These are phyloP conservation scores for Ahaetulla prasina DNA, from an alignment of 2,113 vertebrate species.

Conservation along the genomic window DNA sequence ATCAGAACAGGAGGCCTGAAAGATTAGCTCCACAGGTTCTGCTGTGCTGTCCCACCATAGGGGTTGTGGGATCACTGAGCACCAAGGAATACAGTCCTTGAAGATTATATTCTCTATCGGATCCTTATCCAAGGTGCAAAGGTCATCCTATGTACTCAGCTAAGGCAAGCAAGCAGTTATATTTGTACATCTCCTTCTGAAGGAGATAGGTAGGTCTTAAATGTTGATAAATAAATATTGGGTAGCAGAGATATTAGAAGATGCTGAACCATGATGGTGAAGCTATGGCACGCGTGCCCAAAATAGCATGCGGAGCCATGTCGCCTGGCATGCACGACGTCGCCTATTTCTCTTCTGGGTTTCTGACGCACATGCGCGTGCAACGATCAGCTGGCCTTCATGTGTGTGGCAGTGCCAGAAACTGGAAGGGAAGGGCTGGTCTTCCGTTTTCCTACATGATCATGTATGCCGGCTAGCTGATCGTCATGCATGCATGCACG, in stretches of 20 bases:
- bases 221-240: not conserved
- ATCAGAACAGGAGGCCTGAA: not conserved
- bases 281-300: no score
- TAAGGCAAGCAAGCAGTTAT: not conserved
- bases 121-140: not conserved
- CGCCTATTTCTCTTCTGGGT: no score
- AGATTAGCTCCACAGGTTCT: not conserved
- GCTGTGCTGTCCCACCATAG: not conserved
- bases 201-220: not conserved
- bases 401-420: no score
- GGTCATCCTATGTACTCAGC: not conserved
- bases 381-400: no score
- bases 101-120: not conserved
- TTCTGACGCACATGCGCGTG: no score
- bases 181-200: not conserved
- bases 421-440: no score
- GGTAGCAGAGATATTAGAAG: not conserved
- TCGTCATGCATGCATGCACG: no score
- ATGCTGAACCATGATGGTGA: not conserved
- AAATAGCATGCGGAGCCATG: no score
- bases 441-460: no score
- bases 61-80: not conserved
- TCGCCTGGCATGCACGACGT: no score
- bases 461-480: no score
- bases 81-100: not conserved